phyloP scores from a whole-genome alignment of 2,113 vertebrate species.

The Bathybates hornii region DNA sequence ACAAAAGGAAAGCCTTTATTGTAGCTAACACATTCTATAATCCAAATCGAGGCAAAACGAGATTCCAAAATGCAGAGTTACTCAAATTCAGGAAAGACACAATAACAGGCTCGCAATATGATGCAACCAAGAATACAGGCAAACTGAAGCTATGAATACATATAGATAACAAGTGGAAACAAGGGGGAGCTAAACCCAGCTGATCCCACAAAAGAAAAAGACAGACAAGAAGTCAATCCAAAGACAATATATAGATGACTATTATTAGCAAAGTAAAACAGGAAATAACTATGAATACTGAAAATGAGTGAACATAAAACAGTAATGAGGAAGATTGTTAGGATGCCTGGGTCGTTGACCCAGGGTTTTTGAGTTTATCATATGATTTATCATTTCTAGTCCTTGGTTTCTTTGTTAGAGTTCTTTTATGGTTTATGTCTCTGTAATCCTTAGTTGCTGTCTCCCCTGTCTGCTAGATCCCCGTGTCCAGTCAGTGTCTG shows the following conservation, averaged over 20 bases:
- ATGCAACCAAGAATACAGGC: background rate
- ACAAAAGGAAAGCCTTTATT: background rate
- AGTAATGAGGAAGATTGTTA: accelerated
- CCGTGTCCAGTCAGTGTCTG: too few species aligned
- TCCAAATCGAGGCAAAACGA: background rate
- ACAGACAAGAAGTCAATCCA: background rate
- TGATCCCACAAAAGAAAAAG: background rate
- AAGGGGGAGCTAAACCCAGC: background rate
- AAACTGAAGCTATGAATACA: background rate
- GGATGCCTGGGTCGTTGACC: too few species aligned
- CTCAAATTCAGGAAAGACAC: background rate
- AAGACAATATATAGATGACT: background rate
- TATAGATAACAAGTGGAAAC: background rate
- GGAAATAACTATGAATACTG: background rate
- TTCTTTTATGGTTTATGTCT: too few species aligned
- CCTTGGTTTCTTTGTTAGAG: too few species aligned
- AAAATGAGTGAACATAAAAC: background rate
- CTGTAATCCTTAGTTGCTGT: too few species aligned
- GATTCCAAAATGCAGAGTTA: background rate
- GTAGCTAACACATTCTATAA: accelerated
- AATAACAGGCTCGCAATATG: background rate
- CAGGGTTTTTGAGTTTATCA: too few species aligned
- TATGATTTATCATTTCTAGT: too few species aligned
- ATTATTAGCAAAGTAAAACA: background rate
- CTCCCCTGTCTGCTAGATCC: too few species aligned